These are phyloP conservation scores for Thaleichthys pacificus DNA, from an alignment of 2,797 vertebrate genomes.

Conservation along the genomic window DNA sequence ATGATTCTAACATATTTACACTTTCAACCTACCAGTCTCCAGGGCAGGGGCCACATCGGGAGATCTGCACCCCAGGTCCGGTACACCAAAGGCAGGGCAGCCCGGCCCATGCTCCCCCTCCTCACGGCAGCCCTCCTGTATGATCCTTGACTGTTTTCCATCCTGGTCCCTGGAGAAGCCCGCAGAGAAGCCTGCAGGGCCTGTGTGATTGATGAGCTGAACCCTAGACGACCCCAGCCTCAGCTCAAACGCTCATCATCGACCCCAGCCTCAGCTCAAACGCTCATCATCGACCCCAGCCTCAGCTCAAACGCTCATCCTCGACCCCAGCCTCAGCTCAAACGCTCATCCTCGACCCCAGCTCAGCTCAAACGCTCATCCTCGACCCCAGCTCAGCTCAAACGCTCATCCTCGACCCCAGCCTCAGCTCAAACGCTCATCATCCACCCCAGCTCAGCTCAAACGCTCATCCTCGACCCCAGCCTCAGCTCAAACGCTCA, in stretches of 20 bases:
- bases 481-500: not conserved
- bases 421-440: not conserved
- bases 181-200: not conserved
- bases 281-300: not conserved
- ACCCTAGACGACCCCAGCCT: not conserved
- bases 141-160: conserved; percentile 17
- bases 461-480: too few species aligned
- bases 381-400: too few species aligned
- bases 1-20: too few species aligned
- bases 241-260: not conserved
- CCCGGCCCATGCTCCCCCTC: conserved; percentile 1
- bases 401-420: too few species aligned
- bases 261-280: not conserved
- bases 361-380: not conserved
- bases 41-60: not conserved
- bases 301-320: not conserved
- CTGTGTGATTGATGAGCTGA: conserved; percentile 6
- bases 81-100: not conserved
- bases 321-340: too few species aligned
- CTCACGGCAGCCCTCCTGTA: conserved; percentile 3
- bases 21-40: not conserved
- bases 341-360: too few species aligned
- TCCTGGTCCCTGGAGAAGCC: not conserved
- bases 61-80: not conserved
- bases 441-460: too few species aligned